Base-by-base conservation (phyloP, 2,888 invertebrate species). In the Mythimna albipuncta region DNA sequence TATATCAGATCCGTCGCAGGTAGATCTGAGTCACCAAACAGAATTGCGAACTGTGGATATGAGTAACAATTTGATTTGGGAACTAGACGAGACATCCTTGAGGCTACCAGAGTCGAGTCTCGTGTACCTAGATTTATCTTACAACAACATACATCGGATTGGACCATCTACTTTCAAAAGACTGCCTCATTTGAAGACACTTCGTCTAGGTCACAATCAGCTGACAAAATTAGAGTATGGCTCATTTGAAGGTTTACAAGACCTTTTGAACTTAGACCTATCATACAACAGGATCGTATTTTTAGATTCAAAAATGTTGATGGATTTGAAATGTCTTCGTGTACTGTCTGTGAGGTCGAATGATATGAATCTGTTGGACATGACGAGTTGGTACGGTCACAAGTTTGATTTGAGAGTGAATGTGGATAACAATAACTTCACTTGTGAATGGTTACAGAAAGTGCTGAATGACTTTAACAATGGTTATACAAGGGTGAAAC, bases 401-500 rank as follows among this genome's bases (percentile, higher is more conserved):
- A 91, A 91, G 64, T 70, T 75, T 64, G 87, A 90, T 44, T 82
- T 96, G 59, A 89, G 72, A 13, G 90, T 95, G 4, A 92, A 89
- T 79, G 69, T 96, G 4, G 96, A 96, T 61, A 93, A 91, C 2
- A 96, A 95, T 67, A 89, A 89, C 26, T 89, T 94, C 6, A 89
- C 91, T 11, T 96, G 96, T 67, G 90, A 93, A 2, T 96, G 95
- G 95, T 80, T 96, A 50, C 89, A 89, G 0, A 85, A 80, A 10
- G 94, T 92, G 0, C 75, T 96, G 54, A 90, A 73, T 5, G 93
- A 95, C 78, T 93, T 84, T 64, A 90, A 94, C 13, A 94, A 92
- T 79, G 95, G 94, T 0, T 94, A 90, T 75, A 92, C 95, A 0
- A 94, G 87, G 75, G 94, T 95, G 91, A 88, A 83, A 35, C 95